Base-by-base conservation (phyloP, 2,888 invertebrate species). In the Metellina segmentata region DNA sequence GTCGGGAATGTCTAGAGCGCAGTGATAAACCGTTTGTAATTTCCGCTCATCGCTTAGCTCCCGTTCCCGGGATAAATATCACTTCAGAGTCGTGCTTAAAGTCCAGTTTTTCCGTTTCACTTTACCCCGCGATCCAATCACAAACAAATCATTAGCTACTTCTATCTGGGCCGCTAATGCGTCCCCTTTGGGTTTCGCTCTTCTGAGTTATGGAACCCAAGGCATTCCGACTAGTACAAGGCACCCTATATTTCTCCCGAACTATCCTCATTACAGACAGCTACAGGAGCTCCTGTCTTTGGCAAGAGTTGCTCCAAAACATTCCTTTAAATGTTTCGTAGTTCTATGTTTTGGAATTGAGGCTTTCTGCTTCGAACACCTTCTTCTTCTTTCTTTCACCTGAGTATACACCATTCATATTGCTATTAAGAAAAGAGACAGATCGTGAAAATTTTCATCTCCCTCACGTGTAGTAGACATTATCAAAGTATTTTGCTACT, bases 1-100 rank as follows among this genome's bases (percentile, higher is more conserved):
- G 70, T 77, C 70, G 74, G n/a, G 74, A 85, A 85, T 74, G 49
- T 71, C 71, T 71, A 53, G 19, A 48, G 78, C 51, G 13, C 75
- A 77, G 69, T 91, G 91, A 91, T 91, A 87, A 91, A 91, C 91
- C 81, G 91, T 87, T 91, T 91, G 91, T 75, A 91, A 91, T 91
- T 91, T 91, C 91, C 91, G 91, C 86, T 82, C 82, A 72, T 90
- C 90, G 79, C 85, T 90, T 79, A 79, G 69, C 49, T 82, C 82
- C 69, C 51, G 70, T 71, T 78, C 72, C 53, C 49, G 49, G 77
- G 82, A 89, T 89, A 69, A 78, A 89, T 89, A 81, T 79, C 69
- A 16, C 69, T 8, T 70, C n/a, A 20, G 78, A 52, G 52, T 11
- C 34, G 53, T 9, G 61, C 69, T 69, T 69, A 48, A 61, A 19